phyloP scores from a whole-genome alignment of 2,113 vertebrate species.

The Salvelinus namaycush region DNA sequence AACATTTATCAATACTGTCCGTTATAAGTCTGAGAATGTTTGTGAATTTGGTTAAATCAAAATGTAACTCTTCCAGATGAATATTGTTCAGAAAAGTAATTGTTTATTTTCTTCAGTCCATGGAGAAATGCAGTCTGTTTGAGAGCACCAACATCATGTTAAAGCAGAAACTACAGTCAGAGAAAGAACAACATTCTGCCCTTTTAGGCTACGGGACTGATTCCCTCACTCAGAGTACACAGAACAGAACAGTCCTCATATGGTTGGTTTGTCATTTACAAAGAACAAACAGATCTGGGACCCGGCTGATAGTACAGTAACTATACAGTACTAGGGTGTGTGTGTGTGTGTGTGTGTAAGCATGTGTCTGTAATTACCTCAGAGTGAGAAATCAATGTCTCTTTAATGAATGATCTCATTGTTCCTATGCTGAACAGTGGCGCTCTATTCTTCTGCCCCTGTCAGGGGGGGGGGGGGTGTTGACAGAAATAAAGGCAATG shows the following conservation, averaged over 20 bases:
- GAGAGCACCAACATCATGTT: not conserved
- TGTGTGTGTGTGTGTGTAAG: no score
- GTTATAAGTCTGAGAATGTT: no score
- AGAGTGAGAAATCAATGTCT: slow-evolving; percentile 40
- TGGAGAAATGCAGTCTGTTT: no score
- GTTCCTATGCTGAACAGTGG: slow-evolving; percentile 39
- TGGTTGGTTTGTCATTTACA: no score
- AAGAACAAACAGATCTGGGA: not conserved
- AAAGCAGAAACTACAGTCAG: not conserved
- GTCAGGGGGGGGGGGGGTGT: not conserved
- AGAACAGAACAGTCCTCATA: not conserved
- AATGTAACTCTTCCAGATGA: no score
- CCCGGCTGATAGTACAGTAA: no score
- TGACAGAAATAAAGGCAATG: no score
- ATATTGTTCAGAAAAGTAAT: no score
- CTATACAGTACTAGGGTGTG: not conserved
- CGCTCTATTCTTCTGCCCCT: slow-evolving; percentile 13
- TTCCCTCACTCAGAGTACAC: not conserved
- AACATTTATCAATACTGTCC: no score
- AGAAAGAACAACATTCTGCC: not conserved
- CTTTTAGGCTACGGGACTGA: not conserved
- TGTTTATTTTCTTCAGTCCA: no score
- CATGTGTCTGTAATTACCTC: slow-evolving; percentile 3
- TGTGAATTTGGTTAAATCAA: no score
- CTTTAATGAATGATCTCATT: slow-evolving; percentile 52